Evolutionary conservation across 1,140 invertebrate genomes (phyloP), one percentile per base, ranked within the genome.

Genomic region (Drosophila yakuba): DNA sequence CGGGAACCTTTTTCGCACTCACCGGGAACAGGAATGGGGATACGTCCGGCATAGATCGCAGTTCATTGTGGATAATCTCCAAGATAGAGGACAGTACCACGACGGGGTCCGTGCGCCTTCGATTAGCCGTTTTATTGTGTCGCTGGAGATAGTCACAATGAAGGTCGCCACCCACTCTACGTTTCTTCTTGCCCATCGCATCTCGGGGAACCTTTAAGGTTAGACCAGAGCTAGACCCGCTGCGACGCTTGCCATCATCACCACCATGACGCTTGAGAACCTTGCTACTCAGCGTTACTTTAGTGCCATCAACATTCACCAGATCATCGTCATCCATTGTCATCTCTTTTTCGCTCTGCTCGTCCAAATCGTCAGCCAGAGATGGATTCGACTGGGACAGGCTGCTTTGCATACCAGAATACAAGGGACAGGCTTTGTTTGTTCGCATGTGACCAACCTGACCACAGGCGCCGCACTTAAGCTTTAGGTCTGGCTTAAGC

Each of bases 391-490:
- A 94, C 1, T 96, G 94, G n/a, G 94, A 93, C 0, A 94, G 91
- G 39, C 93, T 93, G 74, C 93, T 95, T 63, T 93, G 93, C 77
- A 93, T 93, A 28, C 95, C 95, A 38, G 97, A 96, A 92, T 99
- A 99, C 43, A 98, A 92, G 0, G 98, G 98, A 93, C 98, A 99
- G 1, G 98, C 97, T 92, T 98, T 98, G 92, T 99, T 99, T 1
- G 98, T 99, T 50, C 98, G 94, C 82, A 90, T 86, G 56, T 83
- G 83, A 7, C 79, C 82, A 54, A 92, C 91, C 84, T 97, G 96
- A 4, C 98, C 98, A 93, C 99, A 99, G 14, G 98, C 98, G 15
- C 98, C 98, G 93, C 99, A 99, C 93, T 96, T 96, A 17, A 99
- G 94, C 93, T 98, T 98, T 3, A 98, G 93, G 93, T 98, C 97